Base-by-base conservation (phyloP, 2,888 invertebrate genomes). In the Diaphora mendica region DNA sequence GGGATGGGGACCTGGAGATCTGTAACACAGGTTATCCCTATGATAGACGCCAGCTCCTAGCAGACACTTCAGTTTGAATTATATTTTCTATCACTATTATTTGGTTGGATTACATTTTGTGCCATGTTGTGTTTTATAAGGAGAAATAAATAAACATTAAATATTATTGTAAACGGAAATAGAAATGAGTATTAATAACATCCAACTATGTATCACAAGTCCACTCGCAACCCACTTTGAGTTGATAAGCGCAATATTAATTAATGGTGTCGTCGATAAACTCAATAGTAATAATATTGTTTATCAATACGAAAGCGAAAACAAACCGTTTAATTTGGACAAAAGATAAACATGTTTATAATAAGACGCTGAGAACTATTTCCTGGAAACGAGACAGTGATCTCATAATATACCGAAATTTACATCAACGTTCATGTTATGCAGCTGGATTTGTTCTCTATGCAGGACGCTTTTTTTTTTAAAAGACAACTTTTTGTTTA, bases 211-310 rank as follows among this genome's bases (percentile, higher is more conserved):
- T 82, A 82, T 83, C 80, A 77, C 75, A 77, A 73, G 72, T 75
- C 85, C 71, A 82, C 82, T 85, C 79, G 82, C 86, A 90, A 89
- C 89, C 90, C 84, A 90, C 84, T 88, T 90, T 80, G 77, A 77
- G 65, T 80, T 86, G 94, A 94, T 94, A 94, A 93, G 83, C 82
- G 78, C 82, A 87, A 87, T 88, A 87, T 91, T 91, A 93, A 93
- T 93, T 91, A 94, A 93, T 92, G 90, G 89, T 91, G 91, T 86
- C 91, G 87, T 79, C 78, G 92, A 93, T 94, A 93, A 93, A 84
- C 81, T 80, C 79, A 84, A 85, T 74, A 77, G 77, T 86, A 88
- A 87, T 88, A 85, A 86, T 86, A 86, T 85, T 85, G 86, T 88
- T 88, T 90, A 91, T 91, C 87, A 87, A 51, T 83, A 86, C 86